Percentiles rank a stretch among this genome's conserved stretches.
Evolutionary conservation across 2,113 vertebrate genomes (phyloP).

Genomic region (Macrotus californicus): DNA sequence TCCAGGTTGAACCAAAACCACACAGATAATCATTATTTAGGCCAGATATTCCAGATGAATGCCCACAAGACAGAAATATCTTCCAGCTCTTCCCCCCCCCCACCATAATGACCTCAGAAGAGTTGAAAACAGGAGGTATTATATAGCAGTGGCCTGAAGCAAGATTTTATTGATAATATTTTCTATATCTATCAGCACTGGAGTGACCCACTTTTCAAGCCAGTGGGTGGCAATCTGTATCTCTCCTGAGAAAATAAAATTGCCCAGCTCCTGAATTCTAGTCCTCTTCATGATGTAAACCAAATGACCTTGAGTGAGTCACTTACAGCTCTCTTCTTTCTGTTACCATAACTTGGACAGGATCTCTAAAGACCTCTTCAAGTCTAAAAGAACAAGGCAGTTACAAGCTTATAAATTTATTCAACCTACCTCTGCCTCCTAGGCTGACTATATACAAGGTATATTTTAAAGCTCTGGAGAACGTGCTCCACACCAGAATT

Average conservation of each 20-base stretch:
- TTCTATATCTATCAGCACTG: neutral
- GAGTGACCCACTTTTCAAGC: neutral
- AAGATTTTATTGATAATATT: neutral
- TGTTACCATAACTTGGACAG: neutral
- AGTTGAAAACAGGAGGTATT: neutral
- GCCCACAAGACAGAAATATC: neutral
- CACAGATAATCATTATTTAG: neutral
- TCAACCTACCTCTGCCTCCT: neutral
- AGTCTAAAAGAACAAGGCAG: neutral
- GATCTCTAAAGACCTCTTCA: neutral
- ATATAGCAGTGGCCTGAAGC: neutral
- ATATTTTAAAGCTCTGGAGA: neutral
- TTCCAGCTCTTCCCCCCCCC: neutral
- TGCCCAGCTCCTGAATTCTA: neutral
- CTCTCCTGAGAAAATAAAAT: neutral
- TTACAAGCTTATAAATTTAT: neutral
- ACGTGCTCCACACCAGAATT: neutral
- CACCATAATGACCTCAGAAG: neutral
- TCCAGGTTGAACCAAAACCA: neutral
- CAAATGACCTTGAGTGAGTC: neutral
- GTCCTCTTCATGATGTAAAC: neutral
- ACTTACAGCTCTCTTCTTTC: neutral
- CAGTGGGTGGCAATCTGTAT: neutral
- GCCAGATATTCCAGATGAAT: neutral
- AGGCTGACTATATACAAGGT: neutral